Percentiles rank a stretch among this genome's conserved stretches.
Conservation (phyloP, 2,888 invertebrate genomes). For the Unio delphinus region DNA sequence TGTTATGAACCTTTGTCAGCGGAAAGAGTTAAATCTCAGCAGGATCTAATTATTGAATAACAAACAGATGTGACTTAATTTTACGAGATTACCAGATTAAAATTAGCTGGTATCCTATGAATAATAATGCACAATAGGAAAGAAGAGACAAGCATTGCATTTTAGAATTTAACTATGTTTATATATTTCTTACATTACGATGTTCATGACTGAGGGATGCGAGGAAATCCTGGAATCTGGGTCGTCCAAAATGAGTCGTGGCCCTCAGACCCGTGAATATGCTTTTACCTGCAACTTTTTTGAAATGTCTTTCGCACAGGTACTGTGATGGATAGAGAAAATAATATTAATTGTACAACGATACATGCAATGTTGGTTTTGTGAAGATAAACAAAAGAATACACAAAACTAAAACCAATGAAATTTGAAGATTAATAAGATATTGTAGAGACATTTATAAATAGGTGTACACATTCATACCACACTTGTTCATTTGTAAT, state of each 20-base stretch:
- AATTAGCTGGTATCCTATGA: neutral
- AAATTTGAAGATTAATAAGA: too few relatives aligned
- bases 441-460: too few relatives aligned
- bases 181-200: constrained; percentile 45
- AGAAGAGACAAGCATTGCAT: neutral
- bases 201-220: constrained; percentile 73
- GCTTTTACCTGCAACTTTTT: constrained; percentile 75
- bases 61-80: too few relatives aligned
- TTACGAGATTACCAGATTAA: neutral
- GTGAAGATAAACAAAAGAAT: too few relatives aligned
- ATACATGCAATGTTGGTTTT: too few relatives aligned
- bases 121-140: neutral
- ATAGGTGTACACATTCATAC: too few relatives aligned
- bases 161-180: neutral
- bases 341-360: too few relatives aligned
- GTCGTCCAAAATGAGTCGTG: constrained; percentile 78
- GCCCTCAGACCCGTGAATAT: constrained; percentile 78
- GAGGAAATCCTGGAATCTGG: constrained; percentile 75
- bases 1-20: too few relatives aligned
- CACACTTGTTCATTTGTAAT: too few relatives aligned
- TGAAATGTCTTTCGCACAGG: constrained; percentile 79
- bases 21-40: too few relatives aligned
- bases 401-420: too few relatives aligned
- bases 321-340: constrained; percentile 69
- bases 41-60: too few relatives aligned